These are phyloP conservation scores for Syngnathoides biaculeatus DNA, from an alignment of 2,113 vertebrate species.

Conservation along the genomic window DNA sequence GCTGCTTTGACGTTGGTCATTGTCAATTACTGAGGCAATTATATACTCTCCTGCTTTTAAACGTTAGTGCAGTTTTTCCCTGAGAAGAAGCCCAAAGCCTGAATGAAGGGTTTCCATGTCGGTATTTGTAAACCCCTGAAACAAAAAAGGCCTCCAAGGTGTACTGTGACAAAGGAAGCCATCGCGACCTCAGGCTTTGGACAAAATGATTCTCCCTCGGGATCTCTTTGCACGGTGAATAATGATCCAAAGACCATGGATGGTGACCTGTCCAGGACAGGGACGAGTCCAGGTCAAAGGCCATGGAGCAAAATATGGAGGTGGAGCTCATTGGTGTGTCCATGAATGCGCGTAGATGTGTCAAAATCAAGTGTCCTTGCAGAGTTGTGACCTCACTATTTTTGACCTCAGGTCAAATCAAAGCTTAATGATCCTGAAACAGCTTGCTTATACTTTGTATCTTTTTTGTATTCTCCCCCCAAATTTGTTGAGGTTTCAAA, in stretches of 20 bases:
- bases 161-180: slow-evolving; percentile 1
- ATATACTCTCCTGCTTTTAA: too few relatives aligned
- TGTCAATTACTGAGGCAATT: too few relatives aligned
- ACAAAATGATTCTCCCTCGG: slow-evolving; percentile 21
- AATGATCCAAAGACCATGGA: slow-evolving; percentile 58
- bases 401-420: slow-evolving; percentile 37
- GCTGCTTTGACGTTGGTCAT: too few relatives aligned
- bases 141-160: not conserved
- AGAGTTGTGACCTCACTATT: slow-evolving; percentile 35
- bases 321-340: slow-evolving; percentile 46
- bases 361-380: slow-evolving; percentile 42
- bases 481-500: not conserved
- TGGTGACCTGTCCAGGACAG: slow-evolving; percentile 50
- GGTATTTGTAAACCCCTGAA: not conserved
- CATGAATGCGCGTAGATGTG: slow-evolving; percentile 28
- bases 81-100: not conserved
- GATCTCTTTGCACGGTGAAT: slow-evolving; percentile 56
- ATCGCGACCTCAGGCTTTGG: slow-evolving; percentile 21
- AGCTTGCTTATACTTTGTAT: slow-evolving; percentile 35
- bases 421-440: slow-evolving; percentile 37
- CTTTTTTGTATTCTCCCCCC: not conserved
- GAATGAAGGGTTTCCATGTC: not conserved
- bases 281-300: slow-evolving; percentile 26
- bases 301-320: slow-evolving; percentile 42
- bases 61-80: too few relatives aligned